Conservation (phyloP, 2,888 invertebrate genomes). For the Trichogramma dendrolimi region DNA sequence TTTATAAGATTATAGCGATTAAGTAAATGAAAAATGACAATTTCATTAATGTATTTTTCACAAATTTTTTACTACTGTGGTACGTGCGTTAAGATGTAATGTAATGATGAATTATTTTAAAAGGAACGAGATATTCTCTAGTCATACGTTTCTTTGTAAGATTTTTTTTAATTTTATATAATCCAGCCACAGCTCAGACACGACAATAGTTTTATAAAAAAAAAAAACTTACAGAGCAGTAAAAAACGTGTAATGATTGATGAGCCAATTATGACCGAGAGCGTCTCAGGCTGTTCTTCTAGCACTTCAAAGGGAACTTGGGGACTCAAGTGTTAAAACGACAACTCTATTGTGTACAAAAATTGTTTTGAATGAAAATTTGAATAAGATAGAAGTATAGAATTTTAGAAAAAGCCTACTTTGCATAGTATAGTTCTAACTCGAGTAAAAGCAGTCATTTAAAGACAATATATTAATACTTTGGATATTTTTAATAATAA, state of each 20-base stretch:
- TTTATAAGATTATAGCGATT: neutral
- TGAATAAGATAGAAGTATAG: constrained; percentile 23
- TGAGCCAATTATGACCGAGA: constrained; percentile 6
- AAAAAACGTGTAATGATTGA: no score
- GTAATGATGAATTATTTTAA: no score
- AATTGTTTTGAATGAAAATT: constrained; percentile 27
- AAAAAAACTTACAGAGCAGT: no score
- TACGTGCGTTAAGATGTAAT: no score
- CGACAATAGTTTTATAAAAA: no score
- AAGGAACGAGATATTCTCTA: no score
- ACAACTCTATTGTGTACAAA: constrained; percentile 38
- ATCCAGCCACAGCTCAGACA: no score
- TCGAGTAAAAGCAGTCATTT: constrained; percentile 38
- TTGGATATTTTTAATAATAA: constrained; percentile 11
- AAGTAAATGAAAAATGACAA: neutral
- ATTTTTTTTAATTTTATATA: no score
- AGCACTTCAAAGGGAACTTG: constrained; percentile 62
- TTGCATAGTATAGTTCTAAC: constrained; percentile 30
- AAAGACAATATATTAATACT: constrained; percentile 4
- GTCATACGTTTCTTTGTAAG: no score
- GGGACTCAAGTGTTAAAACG: constrained; percentile 51
- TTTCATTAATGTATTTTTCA: neutral
- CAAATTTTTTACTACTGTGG: no score
- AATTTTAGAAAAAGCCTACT: constrained; percentile 24
- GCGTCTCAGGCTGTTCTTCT: constrained; percentile 63